phyloP scores from a whole-genome alignment of 2,888 invertebrate species.

The Drosophila falleni region DNA sequence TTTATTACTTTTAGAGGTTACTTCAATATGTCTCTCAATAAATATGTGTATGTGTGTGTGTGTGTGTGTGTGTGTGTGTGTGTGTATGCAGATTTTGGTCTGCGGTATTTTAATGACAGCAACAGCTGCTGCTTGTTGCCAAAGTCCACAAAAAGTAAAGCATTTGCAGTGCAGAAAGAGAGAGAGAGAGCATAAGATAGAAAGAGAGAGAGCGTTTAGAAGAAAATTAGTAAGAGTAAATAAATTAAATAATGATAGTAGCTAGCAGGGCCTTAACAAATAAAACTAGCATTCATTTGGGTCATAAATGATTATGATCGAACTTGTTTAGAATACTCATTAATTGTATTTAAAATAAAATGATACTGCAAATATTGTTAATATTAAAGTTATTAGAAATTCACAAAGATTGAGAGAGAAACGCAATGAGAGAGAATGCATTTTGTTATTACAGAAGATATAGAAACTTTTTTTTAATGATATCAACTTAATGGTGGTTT shows the following conservation, averaged over 20 bases:
- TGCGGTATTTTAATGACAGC: conserved; percentile 31
- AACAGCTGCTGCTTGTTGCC: conserved; percentile 40
- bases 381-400: no score
- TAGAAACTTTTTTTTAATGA: no score
- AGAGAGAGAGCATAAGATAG: not conserved
- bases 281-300: not conserved
- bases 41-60: conserved; percentile 1
- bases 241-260: not conserved
- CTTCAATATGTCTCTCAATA: conserved; percentile 4
- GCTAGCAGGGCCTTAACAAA: no score
- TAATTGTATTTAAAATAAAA: no score
- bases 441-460: no score
- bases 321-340: no score
- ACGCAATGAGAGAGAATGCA: no score
- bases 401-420: no score
- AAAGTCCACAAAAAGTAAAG: not conserved
- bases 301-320: no score
- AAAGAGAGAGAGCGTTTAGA: not conserved
- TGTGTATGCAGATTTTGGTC: conserved; percentile 30
- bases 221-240: not conserved
- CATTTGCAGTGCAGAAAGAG: not conserved
- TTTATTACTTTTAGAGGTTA: conserved; percentile 49
- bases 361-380: no score
- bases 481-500: no score
- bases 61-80: conserved; percentile 5